Evolutionary conservation across 2,113 vertebrate species (phyloP).

Genomic region (Numida meleagris): DNA sequence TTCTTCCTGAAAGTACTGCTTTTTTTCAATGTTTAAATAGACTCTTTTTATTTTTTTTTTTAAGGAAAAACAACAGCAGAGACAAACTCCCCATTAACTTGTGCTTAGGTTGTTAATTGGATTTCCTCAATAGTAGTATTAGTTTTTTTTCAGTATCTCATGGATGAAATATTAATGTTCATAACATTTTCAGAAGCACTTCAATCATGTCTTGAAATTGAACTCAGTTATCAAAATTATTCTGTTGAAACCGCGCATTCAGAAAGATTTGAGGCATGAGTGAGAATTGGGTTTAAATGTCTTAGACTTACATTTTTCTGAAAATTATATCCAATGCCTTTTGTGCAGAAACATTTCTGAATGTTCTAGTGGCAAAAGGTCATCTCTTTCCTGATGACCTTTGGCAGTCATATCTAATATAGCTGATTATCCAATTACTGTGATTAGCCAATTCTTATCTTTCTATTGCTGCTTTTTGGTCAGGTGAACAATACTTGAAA

Average conservation of each 20-base stretch:
- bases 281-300: neutral
- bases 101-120: neutral
- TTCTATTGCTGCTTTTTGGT: neutral
- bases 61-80: neutral
- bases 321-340: neutral
- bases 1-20: neutral
- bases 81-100: neutral
- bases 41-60: neutral
- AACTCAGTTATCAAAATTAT: neutral
- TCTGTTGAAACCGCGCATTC: neutral
- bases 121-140: neutral
- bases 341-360: neutral
- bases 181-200: neutral
- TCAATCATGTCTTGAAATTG: neutral
- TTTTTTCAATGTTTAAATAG: neutral
- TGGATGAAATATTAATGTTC: neutral
- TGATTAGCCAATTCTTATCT: neutral
- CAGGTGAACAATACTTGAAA: neutral
- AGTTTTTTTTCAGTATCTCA: neutral
- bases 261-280: neutral
- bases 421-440: neutral
- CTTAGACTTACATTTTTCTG: neutral
- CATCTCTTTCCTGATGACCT: neutral
- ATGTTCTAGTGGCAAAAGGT: neutral
- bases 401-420: neutral